Base-by-base conservation (phyloP, 2,888 invertebrate species). In the Rhabditoides inermis region DNA sequence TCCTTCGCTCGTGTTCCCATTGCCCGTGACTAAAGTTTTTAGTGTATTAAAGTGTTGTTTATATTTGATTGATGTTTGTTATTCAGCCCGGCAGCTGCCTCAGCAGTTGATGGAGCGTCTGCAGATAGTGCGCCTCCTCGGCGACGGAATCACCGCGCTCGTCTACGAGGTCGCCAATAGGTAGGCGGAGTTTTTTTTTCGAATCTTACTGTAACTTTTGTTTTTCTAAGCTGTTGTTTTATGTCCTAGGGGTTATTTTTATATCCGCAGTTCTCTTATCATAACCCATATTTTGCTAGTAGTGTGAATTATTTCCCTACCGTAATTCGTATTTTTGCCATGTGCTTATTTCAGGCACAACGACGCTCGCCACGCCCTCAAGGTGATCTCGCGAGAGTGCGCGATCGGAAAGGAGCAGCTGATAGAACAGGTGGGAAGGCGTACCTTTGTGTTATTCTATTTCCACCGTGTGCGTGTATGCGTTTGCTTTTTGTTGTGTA, bases 391-490 rank as follows among this genome's bases (percentile, higher is more conserved):
- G n/a, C 45, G 46, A 27, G 63, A 63, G 41, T 62, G 60, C 51
- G 39, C 78, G 74, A 28, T 63, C 63, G 50, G 71, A 70, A 48
- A 76, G 79, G 84, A 84, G 71, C 83, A 84, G 55, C 85, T 87
- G 83, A 83, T 88, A 48, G 85, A 85, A 59, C 85, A 84, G 70
- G 88, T 91, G n/a, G n/a, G n/a, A n/a, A n/a, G n/a, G n/a, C n/a
- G n/a, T n/a, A n/a, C n/a, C n/a, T n/a, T n/a, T n/a, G n/a, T n/a
- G n/a, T n/a, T n/a, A n/a, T n/a, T n/a, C n/a, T n/a, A n/a, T n/a
- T n/a, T n/a, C n/a, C n/a, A n/a, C n/a, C n/a, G n/a, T n/a, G n/a
- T n/a, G n/a, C n/a, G n/a, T n/a, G n/a, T n/a, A n/a, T n/a, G n/a
- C n/a, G n/a, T n/a, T n/a, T n/a, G n/a, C n/a, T n/a, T n/a, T n/a